Evolutionary conservation across 2,113 vertebrate species (phyloP).

Genomic region (Leucopsar rothschildi): DNA sequence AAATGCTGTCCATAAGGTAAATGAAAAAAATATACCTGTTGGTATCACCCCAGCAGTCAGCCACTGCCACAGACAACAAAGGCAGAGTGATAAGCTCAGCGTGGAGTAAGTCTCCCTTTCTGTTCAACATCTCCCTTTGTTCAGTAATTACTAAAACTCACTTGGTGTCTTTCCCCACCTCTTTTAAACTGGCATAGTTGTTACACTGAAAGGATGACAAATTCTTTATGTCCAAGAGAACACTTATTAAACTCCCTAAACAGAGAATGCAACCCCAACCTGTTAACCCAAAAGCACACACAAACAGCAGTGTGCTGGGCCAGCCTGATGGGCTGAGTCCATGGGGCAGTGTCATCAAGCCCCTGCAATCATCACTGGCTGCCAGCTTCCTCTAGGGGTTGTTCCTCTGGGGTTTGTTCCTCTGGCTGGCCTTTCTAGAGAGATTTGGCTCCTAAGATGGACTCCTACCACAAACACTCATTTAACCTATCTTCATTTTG

Average conservation of each 20-base stretch:
- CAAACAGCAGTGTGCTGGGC: not conserved
- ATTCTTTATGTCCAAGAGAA: not conserved
- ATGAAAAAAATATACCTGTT: not conserved
- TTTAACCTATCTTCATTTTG: not conserved
- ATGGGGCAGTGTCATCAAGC: not conserved
- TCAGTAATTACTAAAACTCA: not conserved
- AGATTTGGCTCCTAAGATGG: not conserved
- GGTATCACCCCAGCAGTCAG: not conserved
- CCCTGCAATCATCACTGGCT: not conserved
- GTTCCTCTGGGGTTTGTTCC: not conserved
- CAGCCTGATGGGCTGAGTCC: not conserved
- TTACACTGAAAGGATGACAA: not conserved
- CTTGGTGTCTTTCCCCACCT: not conserved
- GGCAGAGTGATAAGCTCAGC: not conserved
- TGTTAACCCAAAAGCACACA: fast-evolving
- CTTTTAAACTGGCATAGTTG: not conserved
- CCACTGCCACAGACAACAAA: not conserved
- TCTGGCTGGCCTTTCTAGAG: not conserved
- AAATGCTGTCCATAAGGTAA: not conserved
- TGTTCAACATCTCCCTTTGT: not conserved
- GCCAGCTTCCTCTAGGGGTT: not conserved
- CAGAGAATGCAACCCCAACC: not conserved
- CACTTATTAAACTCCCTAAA: not conserved
- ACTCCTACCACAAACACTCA: not conserved
- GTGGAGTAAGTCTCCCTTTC: not conserved